phyloP scores from a whole-genome alignment of 2,888 invertebrate species.

The Rhimphoctona megacephalus region DNA sequence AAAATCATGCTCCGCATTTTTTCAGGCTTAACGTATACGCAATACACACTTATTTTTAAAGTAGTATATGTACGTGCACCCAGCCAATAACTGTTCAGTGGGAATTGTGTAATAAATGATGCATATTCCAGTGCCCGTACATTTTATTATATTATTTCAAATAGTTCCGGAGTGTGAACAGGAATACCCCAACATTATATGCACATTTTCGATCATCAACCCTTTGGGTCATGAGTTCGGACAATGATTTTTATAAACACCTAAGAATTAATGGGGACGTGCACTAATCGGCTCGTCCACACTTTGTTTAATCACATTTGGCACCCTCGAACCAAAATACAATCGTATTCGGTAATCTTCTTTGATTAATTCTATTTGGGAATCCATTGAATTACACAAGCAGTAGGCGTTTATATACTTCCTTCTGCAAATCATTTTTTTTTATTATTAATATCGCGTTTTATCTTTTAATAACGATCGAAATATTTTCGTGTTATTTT shows the following conservation, averaged over 20 bases:
- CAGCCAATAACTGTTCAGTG: too few relatives aligned
- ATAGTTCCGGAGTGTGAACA: background rate
- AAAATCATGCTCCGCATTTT: too few relatives aligned
- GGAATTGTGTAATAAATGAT: too few relatives aligned
- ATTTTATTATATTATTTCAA: background rate
- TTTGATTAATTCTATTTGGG: background rate
- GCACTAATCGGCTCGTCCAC: slow-evolving; percentile 27
- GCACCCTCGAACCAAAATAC: slow-evolving; percentile 41
- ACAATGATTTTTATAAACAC: slow-evolving; percentile 41
- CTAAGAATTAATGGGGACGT: slow-evolving; percentile 37
- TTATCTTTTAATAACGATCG: background rate
- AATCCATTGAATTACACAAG: background rate
- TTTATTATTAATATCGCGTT: background rate
- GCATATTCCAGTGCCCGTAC: too few relatives aligned
- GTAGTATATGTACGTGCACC: too few relatives aligned
- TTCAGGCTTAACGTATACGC: too few relatives aligned
- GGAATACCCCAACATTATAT: background rate
- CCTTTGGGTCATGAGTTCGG: slow-evolving; percentile 1
- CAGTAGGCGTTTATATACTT: background rate
- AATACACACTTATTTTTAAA: too few relatives aligned
- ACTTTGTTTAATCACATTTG: slow-evolving; percentile 42
- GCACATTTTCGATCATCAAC: background rate
- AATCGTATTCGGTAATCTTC: slow-evolving; percentile 4
- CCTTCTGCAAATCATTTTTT: background rate
- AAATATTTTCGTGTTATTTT: background rate